Base-by-base conservation (phyloP, 2,113 vertebrate species). In the Anarhynchus alexandrinus region DNA sequence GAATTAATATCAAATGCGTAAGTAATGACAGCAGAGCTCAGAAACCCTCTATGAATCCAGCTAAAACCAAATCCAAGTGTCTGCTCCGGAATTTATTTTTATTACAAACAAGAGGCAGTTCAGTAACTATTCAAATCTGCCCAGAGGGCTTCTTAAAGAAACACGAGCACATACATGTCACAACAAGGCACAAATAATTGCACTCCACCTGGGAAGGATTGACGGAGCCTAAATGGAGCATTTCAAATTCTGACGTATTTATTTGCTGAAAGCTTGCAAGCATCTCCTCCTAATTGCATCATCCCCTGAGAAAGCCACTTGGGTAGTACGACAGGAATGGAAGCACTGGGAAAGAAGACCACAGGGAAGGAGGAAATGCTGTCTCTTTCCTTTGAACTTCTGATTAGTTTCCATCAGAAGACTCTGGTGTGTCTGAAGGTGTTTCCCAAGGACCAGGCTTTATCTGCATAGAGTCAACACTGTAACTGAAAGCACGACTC, bases 11-110 rank as follows among this genome's bases (percentile, higher is more conserved):
- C 27, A 38, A 83, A 55, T 11, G 26, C 4, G 2, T 42, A 40
- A 78, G 34, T 5, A 64, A 72, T 6, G 22, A 59, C 49, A 69
- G 72, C 21, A 80, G n/a, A 72, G 78, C 62, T 85, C 74, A 62
- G 77, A 85, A 65, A 78, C 38, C 26, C 59, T 86, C 71, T 27
- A 12, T 6, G n/a, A 92, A 90, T 57, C 42, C 61, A 96, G 45
- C 40, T 92, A 78, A 94, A 90, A 84, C 18, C 30, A 93, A 89
- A 82, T 67, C 45, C 58, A 26, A 32, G 16, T 17, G 82, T 42
- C 86, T 92, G 61, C 36, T 66, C 76, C 55, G 43, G 84, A 94
- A 82, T 67, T 96, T 59, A 49, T 66, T 88, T 95, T 83, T 82
- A 85, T 84, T 89, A 84, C 43, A 86, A 93, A 54, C 54, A 85